Evolutionary conservation across 2,888 invertebrate species (phyloP).

Genomic region (Troglohyphantes excavatus): DNA sequence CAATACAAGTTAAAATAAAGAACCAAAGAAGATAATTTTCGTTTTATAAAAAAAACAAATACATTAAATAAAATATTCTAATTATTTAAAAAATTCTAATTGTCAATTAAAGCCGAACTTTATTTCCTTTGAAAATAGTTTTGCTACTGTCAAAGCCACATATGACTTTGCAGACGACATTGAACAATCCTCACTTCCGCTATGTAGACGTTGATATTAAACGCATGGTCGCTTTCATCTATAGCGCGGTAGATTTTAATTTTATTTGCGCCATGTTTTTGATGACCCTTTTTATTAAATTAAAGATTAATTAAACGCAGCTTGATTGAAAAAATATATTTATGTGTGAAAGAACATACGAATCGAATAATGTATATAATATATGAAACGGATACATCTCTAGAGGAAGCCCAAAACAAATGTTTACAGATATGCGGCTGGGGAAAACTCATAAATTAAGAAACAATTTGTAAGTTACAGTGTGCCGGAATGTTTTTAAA

Average conservation of each 20-base stretch:
- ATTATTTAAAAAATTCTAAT: too few relatives aligned
- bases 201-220: slow-evolving; percentile 65
- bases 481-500: not conserved
- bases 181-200: slow-evolving; percentile 37
- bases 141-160: slow-evolving; percentile 18
- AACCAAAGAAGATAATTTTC: too few relatives aligned
- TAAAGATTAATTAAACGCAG: not conserved
- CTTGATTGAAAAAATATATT: not conserved
- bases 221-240: slow-evolving; percentile 68
- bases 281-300: not conserved
- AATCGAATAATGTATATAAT: not conserved
- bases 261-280: slow-evolving; percentile 68
- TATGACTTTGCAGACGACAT: not conserved
- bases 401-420: not conserved
- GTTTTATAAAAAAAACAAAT: too few relatives aligned
- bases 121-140: not conserved
- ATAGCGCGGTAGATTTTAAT: slow-evolving; percentile 71
- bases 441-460: not conserved
- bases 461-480: not conserved
- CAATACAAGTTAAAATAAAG: too few relatives aligned
- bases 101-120: too few relatives aligned
- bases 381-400: not conserved
- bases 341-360: not conserved
- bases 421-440: not conserved
- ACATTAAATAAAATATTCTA: too few relatives aligned